Percentiles rank a stretch among this genome's conserved stretches.
Conservation (phyloP, 2,888 invertebrate species). For the Lagria hirta region DNA sequence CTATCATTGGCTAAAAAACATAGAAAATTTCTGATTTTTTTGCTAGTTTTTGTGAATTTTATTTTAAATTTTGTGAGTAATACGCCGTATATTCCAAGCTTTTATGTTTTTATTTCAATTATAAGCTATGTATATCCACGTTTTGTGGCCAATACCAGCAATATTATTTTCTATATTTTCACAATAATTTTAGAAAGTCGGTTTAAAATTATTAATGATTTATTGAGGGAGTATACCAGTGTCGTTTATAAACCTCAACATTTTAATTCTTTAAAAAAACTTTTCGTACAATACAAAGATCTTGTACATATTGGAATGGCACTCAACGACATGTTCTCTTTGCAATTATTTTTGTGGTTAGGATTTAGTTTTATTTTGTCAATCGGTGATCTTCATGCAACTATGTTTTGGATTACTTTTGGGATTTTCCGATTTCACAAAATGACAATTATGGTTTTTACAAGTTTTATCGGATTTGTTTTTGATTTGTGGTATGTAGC, state of each 20-base stretch:
- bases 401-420: conserved; percentile 4
- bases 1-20: too few relatives aligned
- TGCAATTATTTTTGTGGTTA: conserved; percentile 17
- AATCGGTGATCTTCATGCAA: conserved; percentile 12
- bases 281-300: conserved; percentile 19
- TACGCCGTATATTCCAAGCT: too few relatives aligned
- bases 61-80: too few relatives aligned
- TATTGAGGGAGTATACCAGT: conserved; percentile 15
- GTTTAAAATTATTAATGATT: conserved; percentile 12
- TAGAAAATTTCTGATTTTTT: too few relatives aligned
- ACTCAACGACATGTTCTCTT: conserved; percentile 19
- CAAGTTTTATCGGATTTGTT: background rate
- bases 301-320: conserved; percentile 8
- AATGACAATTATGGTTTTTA: background rate
- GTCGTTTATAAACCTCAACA: conserved; percentile 20
- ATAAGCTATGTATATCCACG: too few relatives aligned
- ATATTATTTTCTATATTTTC: background rate
- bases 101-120: too few relatives aligned
- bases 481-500: conserved; percentile 8
- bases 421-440: background rate
- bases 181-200: conserved; percentile 1
- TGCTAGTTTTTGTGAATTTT: too few relatives aligned
- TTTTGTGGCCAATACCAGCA: background rate
- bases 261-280: conserved; percentile 10
- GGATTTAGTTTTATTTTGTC: conserved; percentile 12